phyloP scores from a whole-genome alignment of 2,888 invertebrate genomes.

The Mesorhabditis belari region DNA sequence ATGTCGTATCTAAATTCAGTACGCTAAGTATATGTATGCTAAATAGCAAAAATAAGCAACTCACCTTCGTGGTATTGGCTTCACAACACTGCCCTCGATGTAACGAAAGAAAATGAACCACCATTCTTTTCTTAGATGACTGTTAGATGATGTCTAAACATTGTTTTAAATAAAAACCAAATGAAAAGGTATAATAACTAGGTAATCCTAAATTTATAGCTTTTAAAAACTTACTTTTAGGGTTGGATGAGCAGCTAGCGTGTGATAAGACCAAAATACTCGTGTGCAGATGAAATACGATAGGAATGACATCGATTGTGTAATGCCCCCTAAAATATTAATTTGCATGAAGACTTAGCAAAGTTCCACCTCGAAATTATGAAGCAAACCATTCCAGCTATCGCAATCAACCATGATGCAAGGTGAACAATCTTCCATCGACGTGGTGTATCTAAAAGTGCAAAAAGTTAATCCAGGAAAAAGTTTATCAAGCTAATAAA shows the following conservation, averaged over 20 bases:
- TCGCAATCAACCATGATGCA: slow-evolving; percentile 65
- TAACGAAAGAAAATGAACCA: slow-evolving; percentile 79
- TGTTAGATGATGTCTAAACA: slow-evolving; percentile 54
- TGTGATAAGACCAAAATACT: slow-evolving; percentile 84
- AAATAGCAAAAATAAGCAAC: slow-evolving; percentile 1
- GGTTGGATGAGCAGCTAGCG: slow-evolving; percentile 59
- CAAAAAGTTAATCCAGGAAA: slow-evolving; percentile 13
- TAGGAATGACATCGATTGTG: slow-evolving; percentile 80
- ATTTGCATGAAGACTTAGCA: slow-evolving; percentile 68
- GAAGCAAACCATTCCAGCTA: slow-evolving; percentile 69
- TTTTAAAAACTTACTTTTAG: slow-evolving; percentile 28
- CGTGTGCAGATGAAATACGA: slow-evolving; percentile 84
- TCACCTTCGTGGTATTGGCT: slow-evolving; percentile 73
- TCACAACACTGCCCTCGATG: slow-evolving; percentile 75
- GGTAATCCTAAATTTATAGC: background rate
- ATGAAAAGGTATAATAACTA: too few relatives aligned
- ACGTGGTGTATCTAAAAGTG: slow-evolving; percentile 68
- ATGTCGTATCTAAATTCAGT: background rate
- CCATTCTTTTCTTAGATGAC: slow-evolving; percentile 74
- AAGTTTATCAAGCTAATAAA: too few relatives aligned
- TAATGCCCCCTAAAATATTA: slow-evolving; percentile 80
- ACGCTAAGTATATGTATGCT: too few relatives aligned
- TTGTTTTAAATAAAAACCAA: too few relatives aligned
- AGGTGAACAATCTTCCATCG: slow-evolving; percentile 71
- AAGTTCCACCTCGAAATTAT: slow-evolving; percentile 76